These are phyloP conservation scores for Hypsopygia costalis DNA, from an alignment of 2,888 invertebrate genomes.

Conservation along the genomic window DNA sequence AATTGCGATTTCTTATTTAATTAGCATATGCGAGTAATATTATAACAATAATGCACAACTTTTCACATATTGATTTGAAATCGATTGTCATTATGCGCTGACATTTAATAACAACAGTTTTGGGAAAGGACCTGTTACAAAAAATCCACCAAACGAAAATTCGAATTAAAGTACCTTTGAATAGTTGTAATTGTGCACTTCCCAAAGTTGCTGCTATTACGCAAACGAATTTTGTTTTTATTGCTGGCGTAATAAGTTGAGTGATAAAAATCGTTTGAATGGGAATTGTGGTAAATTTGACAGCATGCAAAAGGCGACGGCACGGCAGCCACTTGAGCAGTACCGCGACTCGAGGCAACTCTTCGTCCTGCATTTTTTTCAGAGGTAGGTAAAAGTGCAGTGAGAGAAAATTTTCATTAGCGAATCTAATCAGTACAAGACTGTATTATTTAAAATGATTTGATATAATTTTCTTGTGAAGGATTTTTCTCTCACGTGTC, in stretches of 20 bases:
- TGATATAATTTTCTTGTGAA: neutral
- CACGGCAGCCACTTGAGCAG: neutral
- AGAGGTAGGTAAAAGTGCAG: constrained; percentile 13
- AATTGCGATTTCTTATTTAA: neutral
- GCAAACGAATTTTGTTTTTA: neutral
- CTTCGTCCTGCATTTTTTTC: neutral
- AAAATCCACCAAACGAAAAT: too few species aligned
- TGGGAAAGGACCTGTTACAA: too few species aligned
- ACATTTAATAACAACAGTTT: too few species aligned
- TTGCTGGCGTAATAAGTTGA: constrained; percentile 10
- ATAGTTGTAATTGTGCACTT: too few species aligned
- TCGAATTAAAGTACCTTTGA: too few species aligned
- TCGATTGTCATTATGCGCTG: too few species aligned
- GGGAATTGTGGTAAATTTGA: constrained; percentile 40
- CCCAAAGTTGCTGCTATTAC: neutral
- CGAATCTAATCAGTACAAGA: neutral
- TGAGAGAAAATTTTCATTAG: constrained; percentile 9
- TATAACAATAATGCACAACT: too few species aligned
- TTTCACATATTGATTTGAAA: too few species aligned
- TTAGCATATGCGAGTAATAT: neutral
- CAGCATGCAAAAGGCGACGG: constrained; percentile 30
- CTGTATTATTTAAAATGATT: neutral
- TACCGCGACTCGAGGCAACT: neutral
- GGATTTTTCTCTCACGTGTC: constrained; percentile 16
- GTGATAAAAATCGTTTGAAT: constrained; percentile 34